These are phyloP conservation scores for Myathropa florea DNA, from an alignment of 2,888 invertebrate genomes.

Conservation along the genomic window DNA sequence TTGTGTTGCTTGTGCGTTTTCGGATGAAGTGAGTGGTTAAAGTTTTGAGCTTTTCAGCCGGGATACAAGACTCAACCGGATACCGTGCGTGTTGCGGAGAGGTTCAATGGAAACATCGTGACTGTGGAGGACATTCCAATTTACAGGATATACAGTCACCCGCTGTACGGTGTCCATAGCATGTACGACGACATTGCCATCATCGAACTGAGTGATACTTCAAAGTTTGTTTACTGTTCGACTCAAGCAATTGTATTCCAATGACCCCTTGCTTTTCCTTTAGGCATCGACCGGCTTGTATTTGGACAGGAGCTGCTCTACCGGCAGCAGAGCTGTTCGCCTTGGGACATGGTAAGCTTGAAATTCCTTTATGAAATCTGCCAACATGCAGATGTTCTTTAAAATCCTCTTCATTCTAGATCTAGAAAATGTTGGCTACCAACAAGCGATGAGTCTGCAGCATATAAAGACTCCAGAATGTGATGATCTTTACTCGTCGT, in stretches of 20 bases:
- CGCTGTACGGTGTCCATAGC: constrained; percentile 4
- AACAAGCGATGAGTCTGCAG: constrained; percentile 38
- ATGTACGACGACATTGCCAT: constrained; percentile 60
- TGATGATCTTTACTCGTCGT: constrained; percentile 35
- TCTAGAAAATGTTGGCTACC: constrained; percentile 24
- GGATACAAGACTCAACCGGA: constrained; percentile 41
- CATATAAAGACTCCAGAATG: constrained; percentile 13
- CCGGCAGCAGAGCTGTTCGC: constrained; percentile 38
- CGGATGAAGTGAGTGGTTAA: too few relatives aligned
- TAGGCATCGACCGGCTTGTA: constrained; percentile 45
- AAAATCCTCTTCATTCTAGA: not conserved
- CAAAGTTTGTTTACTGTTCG: constrained; percentile 14
- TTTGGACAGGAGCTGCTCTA: constrained; percentile 21
- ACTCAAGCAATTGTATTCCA: too few relatives aligned
- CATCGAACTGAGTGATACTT: constrained; percentile 24
- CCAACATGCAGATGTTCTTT: not conserved
- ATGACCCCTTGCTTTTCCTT: not conserved
- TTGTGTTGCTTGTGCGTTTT: too few relatives aligned
- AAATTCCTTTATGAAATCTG: not conserved
- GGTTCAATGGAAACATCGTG: not conserved
- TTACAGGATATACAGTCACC: constrained; percentile 23
- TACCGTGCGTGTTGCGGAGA: constrained; percentile 46
- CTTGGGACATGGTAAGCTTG: constrained; percentile 48
- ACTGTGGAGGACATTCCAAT: constrained; percentile 47
- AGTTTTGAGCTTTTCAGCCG: constrained; percentile 14